Conservation (phyloP, 2,797 vertebrate genomes). For the Crenichthys baileyi region DNA sequence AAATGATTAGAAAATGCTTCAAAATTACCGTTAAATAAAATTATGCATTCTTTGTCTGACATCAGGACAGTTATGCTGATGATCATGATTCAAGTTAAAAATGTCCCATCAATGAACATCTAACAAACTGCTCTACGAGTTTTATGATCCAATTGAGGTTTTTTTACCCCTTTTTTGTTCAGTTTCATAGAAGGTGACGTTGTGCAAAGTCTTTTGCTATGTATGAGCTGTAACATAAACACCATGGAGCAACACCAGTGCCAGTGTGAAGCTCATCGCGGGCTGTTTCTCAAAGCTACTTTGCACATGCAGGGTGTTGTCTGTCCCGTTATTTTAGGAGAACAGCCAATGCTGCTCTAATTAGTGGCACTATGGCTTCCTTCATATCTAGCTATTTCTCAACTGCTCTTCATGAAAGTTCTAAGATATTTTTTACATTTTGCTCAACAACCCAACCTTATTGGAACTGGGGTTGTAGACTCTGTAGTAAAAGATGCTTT, state of each 20-base stretch:
- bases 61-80: not conserved
- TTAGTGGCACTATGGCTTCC: not conserved
- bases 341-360: slow-evolving; percentile 5
- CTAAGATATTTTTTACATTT: not conserved
- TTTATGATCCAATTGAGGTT: not conserved
- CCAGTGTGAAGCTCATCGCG: not conserved
- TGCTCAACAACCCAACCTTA: no score
- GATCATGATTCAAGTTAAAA: not conserved
- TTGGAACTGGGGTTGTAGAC: not conserved
- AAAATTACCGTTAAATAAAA: no score
- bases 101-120: not conserved
- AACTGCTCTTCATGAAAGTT: not conserved
- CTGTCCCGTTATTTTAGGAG: slow-evolving; percentile 3
- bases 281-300: not conserved
- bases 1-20: not conserved
- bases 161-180: not conserved
- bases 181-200: not conserved
- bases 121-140: not conserved
- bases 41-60: not conserved
- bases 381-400: not conserved
- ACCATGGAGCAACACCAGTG: not conserved
- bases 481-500: not conserved
- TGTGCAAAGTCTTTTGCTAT: slow-evolving; percentile 1
- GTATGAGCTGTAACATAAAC: slow-evolving; percentile 11
- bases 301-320: not conserved